Evolutionary conservation across 2,797 vertebrate species (phyloP).

Genomic region (Poecilia picta): DNA sequence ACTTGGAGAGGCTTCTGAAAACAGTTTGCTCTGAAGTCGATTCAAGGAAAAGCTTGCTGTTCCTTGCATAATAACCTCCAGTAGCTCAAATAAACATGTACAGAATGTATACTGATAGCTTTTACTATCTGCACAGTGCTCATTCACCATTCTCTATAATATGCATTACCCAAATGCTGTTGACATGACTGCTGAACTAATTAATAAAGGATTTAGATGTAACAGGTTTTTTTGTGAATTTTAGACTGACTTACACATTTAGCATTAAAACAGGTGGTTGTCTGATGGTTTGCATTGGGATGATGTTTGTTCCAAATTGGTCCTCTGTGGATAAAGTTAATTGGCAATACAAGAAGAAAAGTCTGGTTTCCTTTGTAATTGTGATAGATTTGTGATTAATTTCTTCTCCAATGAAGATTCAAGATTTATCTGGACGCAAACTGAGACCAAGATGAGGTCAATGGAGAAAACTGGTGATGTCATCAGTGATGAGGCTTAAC

Average conservation of each 20-base stretch:
- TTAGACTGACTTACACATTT: background rate
- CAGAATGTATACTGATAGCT: conserved; percentile 36
- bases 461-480: background rate
- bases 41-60: conserved; percentile 61
- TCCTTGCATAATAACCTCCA: conserved; percentile 53
- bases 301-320: background rate
- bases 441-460: background rate
- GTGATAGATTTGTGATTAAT: background rate
- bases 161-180: conserved; percentile 29
- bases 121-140: conserved; percentile 44
- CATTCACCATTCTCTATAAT: conserved; percentile 46
- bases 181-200: conserved; percentile 28
- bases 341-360: background rate
- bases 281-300: background rate
- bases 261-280: background rate
- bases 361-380: background rate
- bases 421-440: background rate
- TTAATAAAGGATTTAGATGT: conserved; percentile 42
- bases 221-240: background rate
- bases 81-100: conserved; percentile 41
- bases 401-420: background rate
- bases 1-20: conserved; percentile 76
- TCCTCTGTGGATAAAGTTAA: background rate
- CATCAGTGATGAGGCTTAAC: background rate
- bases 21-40: conserved; percentile 68